Conservation (phyloP, 2,888 invertebrate genomes). For the Volucella zonaria region DNA sequence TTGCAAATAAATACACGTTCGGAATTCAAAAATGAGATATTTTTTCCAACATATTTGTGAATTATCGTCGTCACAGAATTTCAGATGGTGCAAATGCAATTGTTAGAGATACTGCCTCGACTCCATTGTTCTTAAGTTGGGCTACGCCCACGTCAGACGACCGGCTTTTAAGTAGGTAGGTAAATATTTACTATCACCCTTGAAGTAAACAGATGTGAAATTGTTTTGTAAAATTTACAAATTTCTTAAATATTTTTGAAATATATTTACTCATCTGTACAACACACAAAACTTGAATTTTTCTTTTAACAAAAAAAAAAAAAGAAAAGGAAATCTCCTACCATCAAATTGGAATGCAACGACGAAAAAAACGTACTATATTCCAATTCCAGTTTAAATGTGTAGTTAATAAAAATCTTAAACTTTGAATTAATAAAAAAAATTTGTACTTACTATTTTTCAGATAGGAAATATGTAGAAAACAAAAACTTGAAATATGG, state of each 20-base stretch:
- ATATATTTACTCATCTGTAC: neutral
- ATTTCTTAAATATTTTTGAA: neutral
- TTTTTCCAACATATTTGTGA: constrained; percentile 25
- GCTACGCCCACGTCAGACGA: constrained; percentile 68
- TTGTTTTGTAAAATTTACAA: neutral
- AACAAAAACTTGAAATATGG: constrained; percentile 43
- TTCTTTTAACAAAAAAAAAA: too few species aligned
- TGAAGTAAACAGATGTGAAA: constrained; percentile 30
- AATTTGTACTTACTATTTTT: constrained; percentile 8
- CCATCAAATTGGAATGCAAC: too few species aligned
- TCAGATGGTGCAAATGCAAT: constrained; percentile 6
- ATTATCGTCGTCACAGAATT: constrained; percentile 11
- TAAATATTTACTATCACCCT: constrained; percentile 53
- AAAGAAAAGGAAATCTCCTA: too few species aligned
- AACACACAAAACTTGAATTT: too few species aligned
- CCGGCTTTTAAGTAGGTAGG: constrained; percentile 52
- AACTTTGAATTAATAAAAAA: constrained; percentile 1
- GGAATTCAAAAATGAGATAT: constrained; percentile 6
- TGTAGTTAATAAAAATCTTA: too few species aligned
- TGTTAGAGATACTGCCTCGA: neutral
- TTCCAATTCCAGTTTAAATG: too few species aligned
- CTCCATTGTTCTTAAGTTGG: constrained; percentile 59
- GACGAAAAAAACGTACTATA: too few species aligned
- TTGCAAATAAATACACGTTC: neutral
- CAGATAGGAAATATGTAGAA: neutral